These are phyloP conservation scores for Pachyramphus minor DNA, from an alignment of 2,113 vertebrate species.

Conservation along the genomic window DNA sequence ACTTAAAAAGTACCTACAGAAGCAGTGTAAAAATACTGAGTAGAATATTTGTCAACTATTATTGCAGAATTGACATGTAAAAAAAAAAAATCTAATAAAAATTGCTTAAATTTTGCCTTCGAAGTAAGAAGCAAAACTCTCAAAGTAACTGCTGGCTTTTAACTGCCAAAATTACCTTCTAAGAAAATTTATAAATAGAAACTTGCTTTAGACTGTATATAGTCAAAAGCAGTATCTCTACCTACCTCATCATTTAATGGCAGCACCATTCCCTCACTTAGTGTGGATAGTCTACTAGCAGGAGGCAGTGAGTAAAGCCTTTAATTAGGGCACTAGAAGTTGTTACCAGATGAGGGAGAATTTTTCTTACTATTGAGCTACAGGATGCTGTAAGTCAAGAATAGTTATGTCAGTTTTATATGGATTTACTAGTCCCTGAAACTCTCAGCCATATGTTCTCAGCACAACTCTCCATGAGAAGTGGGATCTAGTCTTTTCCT, in stretches of 20 bases:
- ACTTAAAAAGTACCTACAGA: not conserved
- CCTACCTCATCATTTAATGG: not conserved
- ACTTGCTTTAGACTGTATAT: not conserved
- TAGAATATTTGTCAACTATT: not conserved
- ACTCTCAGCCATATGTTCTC: not conserved
- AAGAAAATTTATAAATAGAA: not conserved
- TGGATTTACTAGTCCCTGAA: not conserved
- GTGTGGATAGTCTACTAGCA: not conserved
- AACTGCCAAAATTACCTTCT: not conserved
- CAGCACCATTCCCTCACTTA: not conserved
- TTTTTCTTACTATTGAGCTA: not conserved
- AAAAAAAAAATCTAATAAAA: not conserved
- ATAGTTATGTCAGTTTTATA: not conserved
- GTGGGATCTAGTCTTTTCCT: not conserved
- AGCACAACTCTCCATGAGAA: not conserved
- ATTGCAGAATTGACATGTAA: not conserved
- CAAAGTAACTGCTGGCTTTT: not conserved
- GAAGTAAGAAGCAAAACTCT: not conserved
- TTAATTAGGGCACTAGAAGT: not conserved
- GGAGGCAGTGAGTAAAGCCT: not conserved
- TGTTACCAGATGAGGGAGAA: not conserved
- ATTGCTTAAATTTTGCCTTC: not conserved
- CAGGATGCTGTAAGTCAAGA: not conserved
- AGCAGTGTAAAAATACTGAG: not conserved
- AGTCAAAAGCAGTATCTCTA: not conserved